phyloP scores from a whole-genome alignment of 2,797 vertebrate species.

The Chelon labrosus region DNA sequence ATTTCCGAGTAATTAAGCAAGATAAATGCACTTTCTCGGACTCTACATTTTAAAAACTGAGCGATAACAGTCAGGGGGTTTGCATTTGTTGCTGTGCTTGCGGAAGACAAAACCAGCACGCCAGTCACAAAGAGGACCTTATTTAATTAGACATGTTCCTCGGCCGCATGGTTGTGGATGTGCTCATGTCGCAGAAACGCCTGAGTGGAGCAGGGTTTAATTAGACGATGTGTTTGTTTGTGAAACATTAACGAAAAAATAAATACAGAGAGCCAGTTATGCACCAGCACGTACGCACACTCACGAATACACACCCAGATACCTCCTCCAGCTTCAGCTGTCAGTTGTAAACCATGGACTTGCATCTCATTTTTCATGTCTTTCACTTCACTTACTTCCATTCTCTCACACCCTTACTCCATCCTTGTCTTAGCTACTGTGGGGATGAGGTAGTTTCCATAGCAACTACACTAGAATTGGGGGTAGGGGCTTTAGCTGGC shows the following conservation, averaged over 20 bases:
- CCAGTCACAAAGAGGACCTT: not conserved
- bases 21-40: not conserved
- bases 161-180: constrained; percentile 19
- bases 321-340: not conserved
- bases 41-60: not conserved
- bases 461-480: constrained; percentile 80
- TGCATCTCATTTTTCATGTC: constrained; percentile 11
- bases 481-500: constrained; percentile 73
- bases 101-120: constrained; percentile 1
- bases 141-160: constrained; percentile 26
- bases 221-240: constrained; percentile 20
- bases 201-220: constrained; percentile 25
- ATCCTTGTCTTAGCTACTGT: constrained; percentile 59
- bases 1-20: not conserved
- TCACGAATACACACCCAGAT: constrained; percentile 1
- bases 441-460: constrained; percentile 83
- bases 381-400: constrained; percentile 30
- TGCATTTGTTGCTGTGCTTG: not conserved
- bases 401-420: constrained; percentile 54
- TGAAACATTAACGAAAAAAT: constrained; percentile 14
- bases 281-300: constrained; percentile 20
- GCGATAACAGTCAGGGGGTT: not conserved
- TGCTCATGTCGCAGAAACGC: constrained; percentile 13
- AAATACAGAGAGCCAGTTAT: constrained; percentile 3
- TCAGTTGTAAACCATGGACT: constrained; percentile 1